These are phyloP conservation scores for Limnephilus lunatus DNA, from an alignment of 2,888 invertebrate genomes.

Conservation along the genomic window DNA sequence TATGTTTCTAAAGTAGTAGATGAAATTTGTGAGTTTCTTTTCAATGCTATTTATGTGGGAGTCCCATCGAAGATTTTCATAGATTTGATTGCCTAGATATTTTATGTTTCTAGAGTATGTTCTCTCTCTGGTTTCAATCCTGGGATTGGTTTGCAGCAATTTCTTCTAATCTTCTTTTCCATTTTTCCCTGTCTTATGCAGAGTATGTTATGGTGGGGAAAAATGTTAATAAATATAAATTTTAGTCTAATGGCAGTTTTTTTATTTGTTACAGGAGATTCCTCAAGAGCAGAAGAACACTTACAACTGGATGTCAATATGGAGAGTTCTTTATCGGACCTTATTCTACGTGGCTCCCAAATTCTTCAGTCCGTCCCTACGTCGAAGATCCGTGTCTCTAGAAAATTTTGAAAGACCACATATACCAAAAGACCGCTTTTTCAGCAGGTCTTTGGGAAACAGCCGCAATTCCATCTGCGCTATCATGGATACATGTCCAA, in stretches of 20 bases:
- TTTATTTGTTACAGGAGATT: slow-evolving; percentile 61
- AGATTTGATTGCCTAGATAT: too few species aligned
- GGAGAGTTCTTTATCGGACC: slow-evolving; percentile 60
- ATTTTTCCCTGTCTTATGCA: too few species aligned
- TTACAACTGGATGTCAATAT: slow-evolving; percentile 57
- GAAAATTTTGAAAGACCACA: slow-evolving; percentile 54
- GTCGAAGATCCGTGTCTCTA: slow-evolving; percentile 53
- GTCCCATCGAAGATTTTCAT: too few species aligned
- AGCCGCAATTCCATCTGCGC: slow-evolving; percentile 49
- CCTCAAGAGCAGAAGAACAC: slow-evolving; percentile 49
- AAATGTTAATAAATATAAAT: too few species aligned
- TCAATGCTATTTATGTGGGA: too few species aligned
- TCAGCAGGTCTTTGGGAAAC: slow-evolving; percentile 57
- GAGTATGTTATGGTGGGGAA: too few species aligned
- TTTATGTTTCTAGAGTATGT: too few species aligned
- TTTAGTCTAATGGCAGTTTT: not conserved
- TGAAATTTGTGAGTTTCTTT: too few species aligned
- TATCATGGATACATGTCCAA: slow-evolving; percentile 6
- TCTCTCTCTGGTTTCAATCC: too few species aligned
- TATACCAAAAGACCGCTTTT: not conserved
- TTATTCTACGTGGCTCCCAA: slow-evolving; percentile 63
- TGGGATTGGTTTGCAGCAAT: too few species aligned
- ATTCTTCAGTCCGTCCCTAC: slow-evolving; percentile 49
- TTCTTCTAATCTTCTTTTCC: too few species aligned
- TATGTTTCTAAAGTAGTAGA: too few species aligned